A percentile compares a stretch with the other conserved stretches of the same genome.
Conservation (phyloP, 2,888 invertebrate species). For the Philaethria dido region DNA sequence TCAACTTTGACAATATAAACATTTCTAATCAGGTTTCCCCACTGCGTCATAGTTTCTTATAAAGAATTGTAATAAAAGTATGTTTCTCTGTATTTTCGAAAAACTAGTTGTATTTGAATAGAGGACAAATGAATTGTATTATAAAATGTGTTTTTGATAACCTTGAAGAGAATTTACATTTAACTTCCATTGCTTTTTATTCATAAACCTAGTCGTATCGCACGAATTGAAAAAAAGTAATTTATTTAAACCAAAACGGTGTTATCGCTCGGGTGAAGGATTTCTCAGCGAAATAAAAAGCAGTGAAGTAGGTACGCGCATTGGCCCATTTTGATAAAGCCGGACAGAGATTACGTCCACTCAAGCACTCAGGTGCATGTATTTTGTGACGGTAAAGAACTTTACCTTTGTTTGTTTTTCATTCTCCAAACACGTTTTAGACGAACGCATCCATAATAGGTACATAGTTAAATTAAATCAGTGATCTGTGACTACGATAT, state of each 20-base stretch:
- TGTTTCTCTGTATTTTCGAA: not conserved
- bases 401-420: constrained; percentile 43
- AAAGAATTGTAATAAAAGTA: not conserved
- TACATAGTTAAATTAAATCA: constrained; percentile 6
- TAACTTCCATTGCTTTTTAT: constrained; percentile 38
- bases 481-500: not conserved
- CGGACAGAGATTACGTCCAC: constrained; percentile 73
- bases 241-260: constrained; percentile 58
- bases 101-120: not conserved
- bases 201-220: constrained; percentile 27
- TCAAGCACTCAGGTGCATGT: constrained; percentile 56
- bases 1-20: not conserved
- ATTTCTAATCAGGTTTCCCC: constrained; percentile 14
- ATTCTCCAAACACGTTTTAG: constrained; percentile 31
- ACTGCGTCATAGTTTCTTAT: not conserved
- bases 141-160: constrained; percentile 11
- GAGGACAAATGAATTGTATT: not conserved
- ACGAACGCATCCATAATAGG: constrained; percentile 10
- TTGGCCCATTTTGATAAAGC: constrained; percentile 82
- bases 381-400: constrained; percentile 46
- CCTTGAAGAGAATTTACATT: constrained; percentile 15
- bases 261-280: constrained; percentile 56
- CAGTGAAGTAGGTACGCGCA: constrained; percentile 63
- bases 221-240: constrained; percentile 42
- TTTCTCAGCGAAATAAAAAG: constrained; percentile 59